These are phyloP conservation scores for Drosophila yooni DNA, from an alignment of 2,888 invertebrate species.

Conservation along the genomic window DNA sequence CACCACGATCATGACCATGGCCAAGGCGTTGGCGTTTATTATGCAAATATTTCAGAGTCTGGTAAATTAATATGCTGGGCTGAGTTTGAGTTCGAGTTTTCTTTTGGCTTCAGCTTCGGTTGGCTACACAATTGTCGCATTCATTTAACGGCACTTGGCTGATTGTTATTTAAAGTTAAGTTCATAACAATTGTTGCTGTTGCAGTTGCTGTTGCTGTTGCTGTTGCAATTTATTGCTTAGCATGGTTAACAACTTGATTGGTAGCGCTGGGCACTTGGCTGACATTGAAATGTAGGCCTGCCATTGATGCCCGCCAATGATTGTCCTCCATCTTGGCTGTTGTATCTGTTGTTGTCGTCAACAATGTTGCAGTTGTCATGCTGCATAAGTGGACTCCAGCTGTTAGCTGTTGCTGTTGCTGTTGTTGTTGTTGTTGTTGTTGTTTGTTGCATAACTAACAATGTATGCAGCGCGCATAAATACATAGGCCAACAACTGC, in stretches of 20 bases:
- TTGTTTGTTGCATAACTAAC: slow-evolving; percentile 75
- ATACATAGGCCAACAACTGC: slow-evolving; percentile 66
- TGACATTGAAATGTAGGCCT: slow-evolving; percentile 80
- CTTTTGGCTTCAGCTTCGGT: slow-evolving; percentile 39
- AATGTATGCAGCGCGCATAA: slow-evolving; percentile 76
- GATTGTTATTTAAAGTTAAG: slow-evolving; percentile 79
- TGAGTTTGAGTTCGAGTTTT: slow-evolving; percentile 32
- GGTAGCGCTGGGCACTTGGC: slow-evolving; percentile 76
- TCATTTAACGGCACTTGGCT: slow-evolving; percentile 79
- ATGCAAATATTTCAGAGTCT: slow-evolving; percentile 76
- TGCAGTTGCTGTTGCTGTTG: slow-evolving; percentile 39
- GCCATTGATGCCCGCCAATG: slow-evolving; percentile 79
- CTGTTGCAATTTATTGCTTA: slow-evolving; percentile 68
- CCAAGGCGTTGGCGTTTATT: slow-evolving; percentile 76
- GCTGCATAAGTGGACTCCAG: slow-evolving; percentile 74
- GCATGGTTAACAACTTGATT: slow-evolving; percentile 79
- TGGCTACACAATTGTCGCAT: slow-evolving; percentile 73
- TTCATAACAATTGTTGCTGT: slow-evolving; percentile 72
- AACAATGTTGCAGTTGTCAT: slow-evolving; percentile 69
- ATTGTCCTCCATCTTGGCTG: slow-evolving; percentile 65
- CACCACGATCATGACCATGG: slow-evolving; percentile 25
- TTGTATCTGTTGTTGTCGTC: slow-evolving; percentile 33
- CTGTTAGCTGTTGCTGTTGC: slow-evolving; percentile 52
- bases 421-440: slow-evolving; percentile 33
- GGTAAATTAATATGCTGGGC: slow-evolving; percentile 71